Conservation (phyloP, 1,140 invertebrate genomes). For the Megalopta genalis region DNA sequence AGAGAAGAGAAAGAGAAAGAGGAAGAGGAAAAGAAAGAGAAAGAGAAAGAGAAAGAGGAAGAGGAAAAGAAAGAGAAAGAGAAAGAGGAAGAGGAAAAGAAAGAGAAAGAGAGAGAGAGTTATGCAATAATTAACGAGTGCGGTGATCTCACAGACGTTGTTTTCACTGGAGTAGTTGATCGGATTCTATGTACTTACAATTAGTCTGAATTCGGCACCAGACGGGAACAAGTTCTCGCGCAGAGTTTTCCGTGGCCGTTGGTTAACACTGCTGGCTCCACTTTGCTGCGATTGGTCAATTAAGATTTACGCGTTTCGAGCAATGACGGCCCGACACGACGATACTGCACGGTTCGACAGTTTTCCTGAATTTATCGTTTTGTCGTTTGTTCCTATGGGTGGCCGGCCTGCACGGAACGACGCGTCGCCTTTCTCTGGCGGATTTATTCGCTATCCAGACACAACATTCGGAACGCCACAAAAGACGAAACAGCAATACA, state of each 20-base stretch:
- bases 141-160: not conserved
- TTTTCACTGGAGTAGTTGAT: slow-evolving; percentile 14
- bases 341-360: slow-evolving; percentile 38
- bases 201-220: not conserved
- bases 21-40: no score
- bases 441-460: slow-evolving; percentile 45
- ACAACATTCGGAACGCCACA: slow-evolving; percentile 24
- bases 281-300: slow-evolving; percentile 46
- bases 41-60: no score
- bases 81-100: no score
- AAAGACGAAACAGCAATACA: slow-evolving; percentile 8
- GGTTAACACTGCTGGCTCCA: not conserved
- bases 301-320: slow-evolving; percentile 63
- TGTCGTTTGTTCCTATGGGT: slow-evolving; percentile 34
- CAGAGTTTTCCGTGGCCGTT: slow-evolving; percentile 9
- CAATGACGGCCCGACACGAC: slow-evolving; percentile 42
- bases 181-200: slow-evolving; percentile 3
- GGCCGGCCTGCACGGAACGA: slow-evolving; percentile 24
- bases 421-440: slow-evolving; percentile 13
- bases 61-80: no score
- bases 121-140: slow-evolving; percentile 14
- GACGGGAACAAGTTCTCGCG: slow-evolving; percentile 13
- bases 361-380: slow-evolving; percentile 57
- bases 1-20: no score
- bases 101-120: no score